Conservation (phyloP, 35 echinoderm and acorn worm genomes). For the Apostichopus japonicus region DNA sequence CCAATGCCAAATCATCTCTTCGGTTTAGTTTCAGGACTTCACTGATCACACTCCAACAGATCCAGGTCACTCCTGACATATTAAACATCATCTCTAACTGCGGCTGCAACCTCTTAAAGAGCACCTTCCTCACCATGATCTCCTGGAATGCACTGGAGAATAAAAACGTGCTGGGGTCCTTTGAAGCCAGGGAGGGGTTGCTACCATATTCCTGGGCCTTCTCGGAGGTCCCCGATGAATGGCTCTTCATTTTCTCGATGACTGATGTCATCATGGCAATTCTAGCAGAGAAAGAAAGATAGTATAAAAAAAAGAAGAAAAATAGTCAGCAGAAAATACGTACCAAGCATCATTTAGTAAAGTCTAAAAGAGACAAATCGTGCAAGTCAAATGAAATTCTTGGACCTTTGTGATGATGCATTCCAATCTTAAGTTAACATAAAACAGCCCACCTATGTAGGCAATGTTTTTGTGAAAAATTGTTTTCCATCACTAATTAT, state of each 20-base stretch:
- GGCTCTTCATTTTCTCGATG: conserved; percentile 81
- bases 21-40: conserved; percentile 72
- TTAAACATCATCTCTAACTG: conserved; percentile 71
- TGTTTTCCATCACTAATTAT: no score
- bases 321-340: background rate
- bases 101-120: conserved; percentile 59
- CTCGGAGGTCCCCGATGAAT: conserved; percentile 9
- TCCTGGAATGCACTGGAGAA: conserved; percentile 63
- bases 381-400: no score
- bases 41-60: conserved; percentile 68
- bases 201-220: conserved; percentile 3
- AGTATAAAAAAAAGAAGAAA: background rate
- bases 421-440: no score
- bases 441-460: no score
- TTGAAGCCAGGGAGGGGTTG: background rate
- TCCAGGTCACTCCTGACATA: conserved; percentile 75
- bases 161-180: conserved; percentile 48
- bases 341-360: no score
- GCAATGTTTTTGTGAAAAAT: no score
- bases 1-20: conserved; percentile 80
- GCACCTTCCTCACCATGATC: conserved; percentile 55
- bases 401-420: no score
- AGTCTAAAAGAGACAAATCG: no score
- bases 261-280: conserved; percentile 72
- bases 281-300: background rate